Base-by-base conservation (phyloP, 2,113 vertebrate genomes). In the Pogonocichla stellata region DNA sequence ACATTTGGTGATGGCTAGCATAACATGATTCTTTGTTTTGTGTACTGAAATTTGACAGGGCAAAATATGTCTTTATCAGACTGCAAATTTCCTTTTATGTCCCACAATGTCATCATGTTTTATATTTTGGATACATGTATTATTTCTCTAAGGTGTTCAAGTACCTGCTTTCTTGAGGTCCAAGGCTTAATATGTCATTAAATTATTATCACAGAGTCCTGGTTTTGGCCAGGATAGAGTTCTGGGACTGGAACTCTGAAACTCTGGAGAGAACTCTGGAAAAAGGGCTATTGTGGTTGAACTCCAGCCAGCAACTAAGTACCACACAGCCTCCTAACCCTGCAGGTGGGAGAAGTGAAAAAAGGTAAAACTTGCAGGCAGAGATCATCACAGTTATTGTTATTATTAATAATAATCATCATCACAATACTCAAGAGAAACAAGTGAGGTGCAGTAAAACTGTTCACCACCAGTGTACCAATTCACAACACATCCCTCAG, bases 141-240 rank as follows among this genome's bases (percentile, higher is more conserved):
- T 80, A 67, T 65, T 93, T 81, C 80, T 80, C 28, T 18, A 43
- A 91, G 48, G 31, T 43, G 3, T 89, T 84, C 26, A 54, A 92
- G 72, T 45, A 71, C 12, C 34, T 56, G 19, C 12, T 17, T n/a
- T 79, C 43, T 34, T 81, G 65, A 93, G 22, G 40, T 75, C 48
- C n/a, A 67, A 60, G 64, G 26, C 22, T 78, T 86, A 91, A 91
- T 56, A 71, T 10, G 12, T 80, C 72, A 86, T 80, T 93, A 81
- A 78, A 91, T 70, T 80, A 51, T 74, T 81, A 74, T 28, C 22
- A 92, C 47, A 58, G 15, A 25, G 5, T 54, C 26, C 22, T 75
- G 14, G 17, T 34, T 82, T 47, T 54, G 54, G 9, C 29, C 57
- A 40, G 40, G 17, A 42, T 23, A 61, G 20, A 61, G 17, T 61